Base-by-base conservation (phyloP, 2,797 vertebrate species). In the Sebastes matsubarae region DNA sequence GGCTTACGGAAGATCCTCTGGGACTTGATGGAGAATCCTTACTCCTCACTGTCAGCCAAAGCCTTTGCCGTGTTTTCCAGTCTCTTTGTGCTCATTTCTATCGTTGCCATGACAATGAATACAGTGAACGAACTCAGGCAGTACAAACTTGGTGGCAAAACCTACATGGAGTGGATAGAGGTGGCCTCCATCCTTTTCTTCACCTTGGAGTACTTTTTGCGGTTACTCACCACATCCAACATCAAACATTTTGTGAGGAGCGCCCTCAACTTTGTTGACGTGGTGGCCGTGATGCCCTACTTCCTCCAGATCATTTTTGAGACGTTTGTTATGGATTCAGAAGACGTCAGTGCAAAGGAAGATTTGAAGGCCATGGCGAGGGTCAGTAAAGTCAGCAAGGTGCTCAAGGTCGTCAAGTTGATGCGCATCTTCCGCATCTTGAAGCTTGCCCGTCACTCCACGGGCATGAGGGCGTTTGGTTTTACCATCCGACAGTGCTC, bases 371-470 rank as follows among this genome's bases (percentile, higher is more conserved):
- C 96, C 69, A 94, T 98, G 96, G 91, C 96, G 24, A 95, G 95
- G 9, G 96, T 98, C 76, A 97, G 97, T 78, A 98, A 98, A 89
- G 90, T 98, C 89, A 97, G 97, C 86, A 98, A 98, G 78, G 96
- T 98, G 58, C 96, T 98, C 63, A 97, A 97, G 91, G 95, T 98
- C 5, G 94, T 98, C 79, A 97, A 97, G 79, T 88, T 98, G 73
- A 97, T 98, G 97, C 95, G 97, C 29, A 98, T 98, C 91, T 98
- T 98, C 88, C 96, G 97, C 29, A 98, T 98, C 88, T 93, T 98
- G 82, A 98, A 98, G 89, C 95, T 98, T 75, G 97, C 97, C 0
- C 96, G 97, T 12, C 97, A 98, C 91, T 98, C 97, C n/a, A 98
- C 97, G 0, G 97, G 97, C 55, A 97, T 98, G 90, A 95, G 97